Percentiles rank a stretch among this genome's conserved stretches.
These are phyloP conservation scores for Heterotilapia buettikoferi DNA, from an alignment of 2,113 vertebrate genomes.

Conservation along the genomic window DNA sequence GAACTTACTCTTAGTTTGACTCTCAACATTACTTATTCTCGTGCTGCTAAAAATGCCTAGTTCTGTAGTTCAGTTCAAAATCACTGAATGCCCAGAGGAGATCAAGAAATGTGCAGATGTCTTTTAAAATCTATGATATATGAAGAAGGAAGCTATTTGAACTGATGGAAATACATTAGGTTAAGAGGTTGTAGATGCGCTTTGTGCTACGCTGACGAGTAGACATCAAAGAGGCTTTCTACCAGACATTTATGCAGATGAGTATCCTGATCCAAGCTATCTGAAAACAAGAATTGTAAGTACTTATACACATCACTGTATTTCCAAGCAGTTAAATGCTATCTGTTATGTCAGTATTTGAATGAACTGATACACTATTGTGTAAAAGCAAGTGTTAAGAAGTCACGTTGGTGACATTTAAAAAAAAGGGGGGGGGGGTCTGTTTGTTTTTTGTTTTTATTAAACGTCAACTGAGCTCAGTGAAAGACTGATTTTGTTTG, in stretches of 20 bases:
- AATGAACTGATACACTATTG: background rate
- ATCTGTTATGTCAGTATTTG: background rate
- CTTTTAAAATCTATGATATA: background rate
- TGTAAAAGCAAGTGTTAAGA: background rate
- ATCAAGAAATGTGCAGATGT: background rate
- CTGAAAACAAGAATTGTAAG: background rate
- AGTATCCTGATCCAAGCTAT: background rate
- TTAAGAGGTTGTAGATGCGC: background rate
- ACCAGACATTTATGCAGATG: background rate
- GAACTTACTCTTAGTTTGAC: background rate
- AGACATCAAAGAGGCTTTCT: background rate
- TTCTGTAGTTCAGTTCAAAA: background rate
- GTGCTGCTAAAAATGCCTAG: background rate
- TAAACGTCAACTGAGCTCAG: background rate
- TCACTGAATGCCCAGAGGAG: background rate
- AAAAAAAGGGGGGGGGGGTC: background rate
- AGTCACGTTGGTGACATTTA: background rate
- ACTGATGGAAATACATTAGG: background rate
- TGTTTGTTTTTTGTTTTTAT: background rate
- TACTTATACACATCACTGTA: background rate
- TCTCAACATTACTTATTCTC: background rate
- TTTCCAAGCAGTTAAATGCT: background rate
- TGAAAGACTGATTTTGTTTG: constrained; percentile 12
- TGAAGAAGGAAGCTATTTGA: background rate
- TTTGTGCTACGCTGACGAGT: background rate